Conservation (phyloP, 2,113 vertebrate species). For the Chitala chitala region DNA sequence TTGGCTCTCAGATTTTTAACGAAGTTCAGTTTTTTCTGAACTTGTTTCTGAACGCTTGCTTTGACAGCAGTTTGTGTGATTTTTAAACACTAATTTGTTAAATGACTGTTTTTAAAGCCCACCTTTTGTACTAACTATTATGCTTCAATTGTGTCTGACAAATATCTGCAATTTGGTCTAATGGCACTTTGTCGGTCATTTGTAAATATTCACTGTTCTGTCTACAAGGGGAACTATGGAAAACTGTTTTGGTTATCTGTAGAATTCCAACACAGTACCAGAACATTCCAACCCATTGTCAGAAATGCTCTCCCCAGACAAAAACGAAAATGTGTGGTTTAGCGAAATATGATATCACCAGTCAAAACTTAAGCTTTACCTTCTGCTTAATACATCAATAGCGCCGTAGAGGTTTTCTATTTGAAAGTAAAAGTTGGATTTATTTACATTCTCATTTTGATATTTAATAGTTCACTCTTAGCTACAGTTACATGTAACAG, state of each 20-base stretch:
- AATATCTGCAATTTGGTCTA: background rate
- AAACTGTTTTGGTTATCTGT: constrained; percentile 37
- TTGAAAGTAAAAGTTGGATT: constrained; percentile 24
- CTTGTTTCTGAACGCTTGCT: background rate
- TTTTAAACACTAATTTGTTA: too few species aligned
- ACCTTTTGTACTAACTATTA: background rate
- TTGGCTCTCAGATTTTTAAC: background rate
- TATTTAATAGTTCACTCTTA: background rate
- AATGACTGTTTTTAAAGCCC: background rate
- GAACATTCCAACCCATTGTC: constrained; percentile 50
- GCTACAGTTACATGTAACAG: background rate
- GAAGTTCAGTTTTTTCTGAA: background rate
- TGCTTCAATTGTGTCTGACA: background rate
- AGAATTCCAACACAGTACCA: constrained; percentile 52
- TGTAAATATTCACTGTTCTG: constrained; percentile 23
- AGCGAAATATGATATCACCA: constrained; percentile 51
- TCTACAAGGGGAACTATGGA: constrained; percentile 26
- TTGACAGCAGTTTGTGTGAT: too few species aligned
- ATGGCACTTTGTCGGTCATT: constrained; percentile 17
- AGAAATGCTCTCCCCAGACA: constrained; percentile 52
- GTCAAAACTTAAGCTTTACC: constrained; percentile 46
- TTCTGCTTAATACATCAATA: constrained; percentile 34
- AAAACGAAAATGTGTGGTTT: constrained; percentile 40
- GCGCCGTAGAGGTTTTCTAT: constrained; percentile 11
- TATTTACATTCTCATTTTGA: background rate